phyloP scores from a whole-genome alignment of 2,888 invertebrate species.

The Agrochola litura region DNA sequence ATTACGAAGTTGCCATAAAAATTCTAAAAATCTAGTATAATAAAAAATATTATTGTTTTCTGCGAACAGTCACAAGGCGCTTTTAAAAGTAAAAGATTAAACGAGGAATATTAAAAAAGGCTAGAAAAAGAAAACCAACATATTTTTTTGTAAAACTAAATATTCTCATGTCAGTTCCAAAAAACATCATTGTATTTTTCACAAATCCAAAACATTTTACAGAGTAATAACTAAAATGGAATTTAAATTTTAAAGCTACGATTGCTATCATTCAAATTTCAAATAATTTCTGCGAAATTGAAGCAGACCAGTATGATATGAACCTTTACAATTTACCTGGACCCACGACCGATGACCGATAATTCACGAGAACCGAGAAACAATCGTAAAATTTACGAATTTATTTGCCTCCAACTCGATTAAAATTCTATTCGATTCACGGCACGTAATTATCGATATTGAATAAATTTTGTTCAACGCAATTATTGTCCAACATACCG shows the following conservation, averaged over 20 bases:
- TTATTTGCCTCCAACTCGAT: conserved; percentile 57
- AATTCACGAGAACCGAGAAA: conserved; percentile 48
- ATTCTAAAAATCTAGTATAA: neutral
- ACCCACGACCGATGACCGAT: conserved; percentile 45
- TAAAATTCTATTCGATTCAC: conserved; percentile 62
- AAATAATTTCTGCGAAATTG: conserved; percentile 26
- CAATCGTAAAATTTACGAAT: conserved; percentile 58
- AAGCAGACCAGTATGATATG: neutral
- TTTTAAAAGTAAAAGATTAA: neutral
- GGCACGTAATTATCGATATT: conserved; percentile 63
- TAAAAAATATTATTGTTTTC: neutral
- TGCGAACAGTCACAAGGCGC: neutral
- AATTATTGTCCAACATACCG: conserved; percentile 39
- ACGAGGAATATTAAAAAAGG: neutral
- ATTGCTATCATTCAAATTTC: conserved; percentile 5
- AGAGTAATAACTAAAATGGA: neutral
- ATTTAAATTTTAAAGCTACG: neutral
- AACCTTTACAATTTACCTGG: conserved; percentile 25
- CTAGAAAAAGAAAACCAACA: neutral
- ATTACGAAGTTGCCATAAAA: neutral
- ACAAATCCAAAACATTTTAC: neutral
- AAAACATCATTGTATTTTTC: neutral
- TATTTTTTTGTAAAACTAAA: neutral
- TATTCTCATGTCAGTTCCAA: neutral
- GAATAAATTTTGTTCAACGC: conserved; percentile 56